Conservation (phyloP, 2,797 vertebrate species). For the Bucorvus abyssinicus region DNA sequence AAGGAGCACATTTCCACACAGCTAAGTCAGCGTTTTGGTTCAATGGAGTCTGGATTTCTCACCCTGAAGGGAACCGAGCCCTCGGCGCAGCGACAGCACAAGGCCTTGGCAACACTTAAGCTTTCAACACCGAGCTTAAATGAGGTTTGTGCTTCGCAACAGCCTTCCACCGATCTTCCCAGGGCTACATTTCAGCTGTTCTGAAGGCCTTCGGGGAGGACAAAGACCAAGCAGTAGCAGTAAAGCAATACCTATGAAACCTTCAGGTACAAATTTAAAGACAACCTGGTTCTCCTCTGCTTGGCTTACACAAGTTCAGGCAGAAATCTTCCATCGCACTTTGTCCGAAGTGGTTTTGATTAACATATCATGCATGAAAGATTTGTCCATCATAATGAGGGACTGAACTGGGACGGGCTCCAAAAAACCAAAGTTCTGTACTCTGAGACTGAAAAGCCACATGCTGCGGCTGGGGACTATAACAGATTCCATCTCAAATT, state of each 20-base stretch:
- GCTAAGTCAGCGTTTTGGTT: neutral
- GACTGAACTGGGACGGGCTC: neutral
- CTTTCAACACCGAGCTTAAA: neutral
- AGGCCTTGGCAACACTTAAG: neutral
- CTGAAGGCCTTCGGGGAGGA: neutral
- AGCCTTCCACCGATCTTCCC: neutral
- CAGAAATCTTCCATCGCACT: neutral
- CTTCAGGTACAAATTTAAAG: neutral
- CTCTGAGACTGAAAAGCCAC: neutral
- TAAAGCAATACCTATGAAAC: neutral
- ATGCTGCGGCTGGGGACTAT: neutral
- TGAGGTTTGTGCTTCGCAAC: neutral
- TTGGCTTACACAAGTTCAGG: neutral
- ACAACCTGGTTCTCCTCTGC: neutral
- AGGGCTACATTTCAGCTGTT: neutral
- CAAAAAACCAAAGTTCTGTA: neutral
- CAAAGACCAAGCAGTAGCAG: neutral
- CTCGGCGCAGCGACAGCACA: neutral
- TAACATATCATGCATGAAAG: neutral
- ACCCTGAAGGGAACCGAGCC: neutral
- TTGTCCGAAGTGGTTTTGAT: neutral
- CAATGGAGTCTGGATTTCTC: neutral
- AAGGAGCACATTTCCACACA: neutral
- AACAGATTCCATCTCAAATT: neutral
- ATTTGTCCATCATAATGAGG: too few relatives aligned